Evolutionary conservation across 2,797 vertebrate genomes (phyloP).

Genomic region (Tragopan temminckii): DNA sequence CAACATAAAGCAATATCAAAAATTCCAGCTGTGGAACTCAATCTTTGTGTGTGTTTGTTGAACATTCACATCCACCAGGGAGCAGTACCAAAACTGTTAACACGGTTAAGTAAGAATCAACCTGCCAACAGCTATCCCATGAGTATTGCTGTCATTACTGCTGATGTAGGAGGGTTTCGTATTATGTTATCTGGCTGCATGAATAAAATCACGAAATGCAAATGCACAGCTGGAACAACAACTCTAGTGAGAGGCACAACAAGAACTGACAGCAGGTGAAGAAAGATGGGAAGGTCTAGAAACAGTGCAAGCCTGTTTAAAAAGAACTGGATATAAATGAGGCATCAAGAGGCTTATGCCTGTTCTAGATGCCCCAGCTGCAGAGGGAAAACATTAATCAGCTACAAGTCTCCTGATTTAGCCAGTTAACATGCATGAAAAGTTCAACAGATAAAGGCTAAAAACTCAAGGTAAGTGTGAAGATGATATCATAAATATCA

Average conservation of each 20-base stretch:
- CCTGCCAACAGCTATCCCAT: neutral
- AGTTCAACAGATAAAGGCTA: conserved; percentile 4
- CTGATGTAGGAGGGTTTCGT: neutral
- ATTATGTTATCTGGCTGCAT: neutral
- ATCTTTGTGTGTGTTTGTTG: neutral
- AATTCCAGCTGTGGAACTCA: neutral
- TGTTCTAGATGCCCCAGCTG: conserved; percentile 20
- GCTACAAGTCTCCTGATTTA: neutral
- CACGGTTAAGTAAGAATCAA: neutral
- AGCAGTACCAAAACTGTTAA: neutral
- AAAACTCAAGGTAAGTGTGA: conserved; percentile 21
- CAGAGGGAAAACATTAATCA: conserved; percentile 41
- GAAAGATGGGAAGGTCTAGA: conserved; percentile 26
- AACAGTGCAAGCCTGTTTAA: conserved; percentile 9
- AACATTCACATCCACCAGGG: neutral
- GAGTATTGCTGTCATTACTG: neutral
- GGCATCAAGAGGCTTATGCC: conserved; percentile 16
- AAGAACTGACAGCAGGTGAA: conserved; percentile 7
- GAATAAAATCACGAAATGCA: neutral
- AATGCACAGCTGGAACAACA: conserved; percentile 14
- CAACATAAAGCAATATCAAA: neutral
- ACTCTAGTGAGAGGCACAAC: neutral
- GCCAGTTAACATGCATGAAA: conserved; percentile 25
- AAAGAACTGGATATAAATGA: conserved; percentile 54
- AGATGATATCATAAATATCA: neutral